Conservation (phyloP, 2,888 invertebrate species). For the Dascillus cervinus region DNA sequence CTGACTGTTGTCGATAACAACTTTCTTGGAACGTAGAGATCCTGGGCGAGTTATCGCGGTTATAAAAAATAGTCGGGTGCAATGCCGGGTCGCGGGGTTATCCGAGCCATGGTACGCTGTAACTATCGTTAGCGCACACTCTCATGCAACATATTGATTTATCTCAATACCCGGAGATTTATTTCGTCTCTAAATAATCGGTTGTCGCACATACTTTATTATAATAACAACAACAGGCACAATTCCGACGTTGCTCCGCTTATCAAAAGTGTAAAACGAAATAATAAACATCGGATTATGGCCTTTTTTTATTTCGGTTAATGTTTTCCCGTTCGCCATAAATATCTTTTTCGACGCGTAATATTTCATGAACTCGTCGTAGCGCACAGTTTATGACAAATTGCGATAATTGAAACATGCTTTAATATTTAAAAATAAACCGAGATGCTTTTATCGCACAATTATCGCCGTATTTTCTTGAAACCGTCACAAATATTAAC, state of each 20-base stretch:
- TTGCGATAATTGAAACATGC: conserved; percentile 21
- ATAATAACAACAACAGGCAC: conserved; percentile 5
- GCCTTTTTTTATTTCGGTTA: conserved; percentile 9
- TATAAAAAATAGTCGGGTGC: conserved; percentile 9
- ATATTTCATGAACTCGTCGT: conserved; percentile 19
- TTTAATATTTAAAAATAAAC: conserved; percentile 17
- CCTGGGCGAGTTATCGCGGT: conserved; percentile 5
- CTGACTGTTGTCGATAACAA: conserved; percentile 9
- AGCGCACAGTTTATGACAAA: conserved; percentile 18
- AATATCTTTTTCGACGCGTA: conserved; percentile 18
- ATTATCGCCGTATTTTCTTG: too few relatives aligned
- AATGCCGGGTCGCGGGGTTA: conserved; percentile 9
- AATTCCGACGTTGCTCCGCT: conserved; percentile 1
- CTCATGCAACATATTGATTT: too few relatives aligned
- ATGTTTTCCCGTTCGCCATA: conserved; percentile 9
- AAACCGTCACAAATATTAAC: too few relatives aligned
- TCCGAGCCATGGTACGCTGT: conserved; percentile 10
- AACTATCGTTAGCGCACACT: conserved; percentile 6
- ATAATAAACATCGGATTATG: conserved; percentile 4
- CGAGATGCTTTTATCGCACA: conserved; percentile 17
- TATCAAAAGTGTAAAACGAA: conserved; percentile 8
- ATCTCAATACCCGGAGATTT: too few relatives aligned
- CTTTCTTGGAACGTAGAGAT: conserved; percentile 10
- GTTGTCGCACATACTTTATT: too few relatives aligned
- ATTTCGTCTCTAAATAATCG: too few relatives aligned